Evolutionary conservation across 2,888 invertebrate genomes (phyloP).

Genomic region (Spodoptera exigua): DNA sequence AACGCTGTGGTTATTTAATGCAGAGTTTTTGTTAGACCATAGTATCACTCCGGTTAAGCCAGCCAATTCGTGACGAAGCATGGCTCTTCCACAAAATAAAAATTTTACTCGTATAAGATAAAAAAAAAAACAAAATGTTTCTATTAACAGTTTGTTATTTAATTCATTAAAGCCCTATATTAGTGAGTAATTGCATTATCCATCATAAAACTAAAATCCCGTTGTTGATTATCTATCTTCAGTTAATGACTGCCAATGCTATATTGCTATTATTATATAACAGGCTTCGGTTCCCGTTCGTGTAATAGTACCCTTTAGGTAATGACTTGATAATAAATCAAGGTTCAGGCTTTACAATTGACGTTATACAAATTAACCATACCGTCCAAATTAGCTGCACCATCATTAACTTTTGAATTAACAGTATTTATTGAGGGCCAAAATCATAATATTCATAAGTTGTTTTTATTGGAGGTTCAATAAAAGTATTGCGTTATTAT

Average conservation of each 20-base stretch:
- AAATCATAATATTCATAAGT: conserved; percentile 1
- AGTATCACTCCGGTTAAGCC: no score
- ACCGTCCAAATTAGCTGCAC: conserved; percentile 22
- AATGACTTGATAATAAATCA: conserved; percentile 57
- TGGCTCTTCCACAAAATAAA: no score
- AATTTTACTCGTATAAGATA: no score
- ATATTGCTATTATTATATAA: conserved; percentile 48
- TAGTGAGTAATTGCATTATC: conserved; percentile 33
- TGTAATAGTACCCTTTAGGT: conserved; percentile 51
- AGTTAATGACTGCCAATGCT: conserved; percentile 43
- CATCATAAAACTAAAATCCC: conserved; percentile 41
- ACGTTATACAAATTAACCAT: conserved; percentile 48
- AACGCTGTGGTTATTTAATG: no score
- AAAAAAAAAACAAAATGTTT: background rate
- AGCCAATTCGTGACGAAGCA: no score
- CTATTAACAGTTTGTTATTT: conserved; percentile 6
- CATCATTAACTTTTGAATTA: conserved; percentile 17
- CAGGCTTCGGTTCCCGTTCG: conserved; percentile 45
- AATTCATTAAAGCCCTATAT: conserved; percentile 11
- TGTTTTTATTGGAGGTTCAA: background rate
- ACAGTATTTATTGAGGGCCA: conserved; percentile 7
- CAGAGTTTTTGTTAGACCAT: no score
- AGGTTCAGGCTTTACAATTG: conserved; percentile 49
- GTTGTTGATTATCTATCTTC: conserved; percentile 45
- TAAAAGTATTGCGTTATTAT: no score